Conservation (phyloP, 2,888 invertebrate genomes). For the Abscondita cerata region DNA sequence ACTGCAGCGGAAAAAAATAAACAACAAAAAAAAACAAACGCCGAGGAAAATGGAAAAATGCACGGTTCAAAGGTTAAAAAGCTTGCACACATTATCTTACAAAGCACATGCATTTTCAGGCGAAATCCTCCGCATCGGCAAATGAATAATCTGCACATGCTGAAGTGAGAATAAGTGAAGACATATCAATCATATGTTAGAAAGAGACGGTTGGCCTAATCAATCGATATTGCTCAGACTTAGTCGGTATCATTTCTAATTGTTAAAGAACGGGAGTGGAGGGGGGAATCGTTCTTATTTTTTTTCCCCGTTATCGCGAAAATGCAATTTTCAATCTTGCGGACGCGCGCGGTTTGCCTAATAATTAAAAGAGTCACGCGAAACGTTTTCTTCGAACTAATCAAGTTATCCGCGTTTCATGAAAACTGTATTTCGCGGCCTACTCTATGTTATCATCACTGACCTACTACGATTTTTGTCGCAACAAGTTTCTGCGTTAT, state of each 20-base stretch:
- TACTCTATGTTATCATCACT: too few relatives aligned
- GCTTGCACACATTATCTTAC: constrained; percentile 33
- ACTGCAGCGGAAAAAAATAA: constrained; percentile 1
- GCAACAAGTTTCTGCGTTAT: too few relatives aligned
- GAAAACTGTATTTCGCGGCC: too few relatives aligned
- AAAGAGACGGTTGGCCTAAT: constrained; percentile 48
- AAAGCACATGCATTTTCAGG: constrained; percentile 29
- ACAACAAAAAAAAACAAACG: constrained; percentile 3
- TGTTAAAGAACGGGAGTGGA: constrained; percentile 52
- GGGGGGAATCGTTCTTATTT: constrained; percentile 28
- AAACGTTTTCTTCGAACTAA: too few relatives aligned
- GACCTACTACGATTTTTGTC: too few relatives aligned
- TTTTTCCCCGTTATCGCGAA: too few relatives aligned
- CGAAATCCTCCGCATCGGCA: constrained; percentile 42
- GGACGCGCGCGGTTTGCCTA: too few relatives aligned
- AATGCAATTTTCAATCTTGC: constrained; percentile 6
- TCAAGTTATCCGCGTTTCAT: too few relatives aligned
- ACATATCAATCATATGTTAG: constrained; percentile 50
- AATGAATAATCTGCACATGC: constrained; percentile 52
- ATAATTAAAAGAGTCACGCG: too few relatives aligned
- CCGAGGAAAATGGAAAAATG: constrained; percentile 14
- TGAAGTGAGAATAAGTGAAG: constrained; percentile 49
- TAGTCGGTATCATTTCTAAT: constrained; percentile 59
- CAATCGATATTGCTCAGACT: constrained; percentile 59
- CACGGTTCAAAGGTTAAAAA: constrained; percentile 31